Base-by-base conservation (phyloP, 2,797 vertebrate species). In the Enteromius unitaeniatus region DNA sequence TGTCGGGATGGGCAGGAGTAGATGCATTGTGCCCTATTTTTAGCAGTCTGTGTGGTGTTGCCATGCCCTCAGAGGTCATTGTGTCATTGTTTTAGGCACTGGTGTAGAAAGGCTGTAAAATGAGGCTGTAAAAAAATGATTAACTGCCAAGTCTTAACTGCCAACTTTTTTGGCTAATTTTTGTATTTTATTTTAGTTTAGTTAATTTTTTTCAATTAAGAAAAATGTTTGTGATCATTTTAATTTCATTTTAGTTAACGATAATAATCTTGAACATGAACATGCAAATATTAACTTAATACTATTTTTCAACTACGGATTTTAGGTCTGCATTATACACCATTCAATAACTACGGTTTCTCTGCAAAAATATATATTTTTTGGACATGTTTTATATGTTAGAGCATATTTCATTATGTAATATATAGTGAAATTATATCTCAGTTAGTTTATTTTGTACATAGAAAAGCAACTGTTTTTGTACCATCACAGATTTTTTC, bases 21-120 rank as follows among this genome's bases (percentile, higher is more conserved):
- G 93, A 92, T 87, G 67, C 83, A 90, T 88, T 92, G 87, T 90
- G 86, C 77, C 84, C 89, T 94, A 91, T 94, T 92, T 93, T 92
- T 91, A 90, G 91, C 92, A 55, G 21, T 87, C 75, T 55, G 79
- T 89, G 88, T 90, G 87, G 88, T 91, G 89, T 84, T 89, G 91
- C 92, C 88, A 86, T 85, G 90, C 88, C 89, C 85, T 15, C 53
- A 34, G 13, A 83, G 86, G 89, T 65, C 73, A 77, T 51, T 42
- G 68, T 31, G 17, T 51, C 49, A 19, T 51, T 51, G 49, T 51
- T 51, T 51, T 6, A 51, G 49, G 49, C 15, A 51, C 49, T 51
- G 15, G 47, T 49, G 47, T 49, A 49, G 15, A 49, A 51, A 51
- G 17, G 49, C 49, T 17, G 47, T 17, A 49, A 49, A 49, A 17